Evolutionary conservation across 1,140 invertebrate genomes (phyloP).

Genomic region (Archivesica marissinica): DNA sequence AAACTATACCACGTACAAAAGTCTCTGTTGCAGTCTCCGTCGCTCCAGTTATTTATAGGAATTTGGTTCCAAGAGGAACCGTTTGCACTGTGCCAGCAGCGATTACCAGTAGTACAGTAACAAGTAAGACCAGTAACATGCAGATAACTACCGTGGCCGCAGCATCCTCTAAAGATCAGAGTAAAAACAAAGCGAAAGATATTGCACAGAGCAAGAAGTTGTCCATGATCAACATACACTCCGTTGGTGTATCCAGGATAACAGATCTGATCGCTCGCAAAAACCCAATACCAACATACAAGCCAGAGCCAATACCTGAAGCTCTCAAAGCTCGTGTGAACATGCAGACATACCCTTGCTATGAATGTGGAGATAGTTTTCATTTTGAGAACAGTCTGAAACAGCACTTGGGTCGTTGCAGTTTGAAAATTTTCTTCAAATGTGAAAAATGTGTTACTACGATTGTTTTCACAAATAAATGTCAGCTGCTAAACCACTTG

Average conservation of each 20-base stretch:
- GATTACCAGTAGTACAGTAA: neutral
- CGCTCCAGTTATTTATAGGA: neutral
- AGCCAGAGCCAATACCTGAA: conserved; percentile 60
- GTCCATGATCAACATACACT: conserved; percentile 67
- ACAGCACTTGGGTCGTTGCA: conserved; percentile 71
- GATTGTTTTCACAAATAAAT: conserved; percentile 78
- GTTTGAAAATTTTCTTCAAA: conserved; percentile 75
- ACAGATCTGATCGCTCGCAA: conserved; percentile 72
- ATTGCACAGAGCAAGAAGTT: neutral
- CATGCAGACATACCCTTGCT: conserved; percentile 62
- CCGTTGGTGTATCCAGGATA: conserved; percentile 66
- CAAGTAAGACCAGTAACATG: neutral
- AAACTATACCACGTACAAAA: neutral
- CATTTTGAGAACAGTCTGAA: conserved; percentile 72
- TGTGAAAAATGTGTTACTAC: conserved; percentile 75
- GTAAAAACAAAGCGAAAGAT: neutral
- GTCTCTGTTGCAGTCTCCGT: neutral
- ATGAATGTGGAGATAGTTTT: conserved; percentile 79
- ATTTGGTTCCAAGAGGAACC: neutral
- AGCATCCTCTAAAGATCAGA: neutral
- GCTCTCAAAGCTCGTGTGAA: conserved; percentile 61
- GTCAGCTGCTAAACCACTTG: conserved; percentile 71
- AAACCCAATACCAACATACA: conserved; percentile 72
- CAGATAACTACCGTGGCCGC: neutral
- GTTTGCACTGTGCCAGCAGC: neutral